These are phyloP conservation scores for Philopotamus ludificatus DNA, from an alignment of 1,140 invertebrate species.

Conservation along the genomic window DNA sequence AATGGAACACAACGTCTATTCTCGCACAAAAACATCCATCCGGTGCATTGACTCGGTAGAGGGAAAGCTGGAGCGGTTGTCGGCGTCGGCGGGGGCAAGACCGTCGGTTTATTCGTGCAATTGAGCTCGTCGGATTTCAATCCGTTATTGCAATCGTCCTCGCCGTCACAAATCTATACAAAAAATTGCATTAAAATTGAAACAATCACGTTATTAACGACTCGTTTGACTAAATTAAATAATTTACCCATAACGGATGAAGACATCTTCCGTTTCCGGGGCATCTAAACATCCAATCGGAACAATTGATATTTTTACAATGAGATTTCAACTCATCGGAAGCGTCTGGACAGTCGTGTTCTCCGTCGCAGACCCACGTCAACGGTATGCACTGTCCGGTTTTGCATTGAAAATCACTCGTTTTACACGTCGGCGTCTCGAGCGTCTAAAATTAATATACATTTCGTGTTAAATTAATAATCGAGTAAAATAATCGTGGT, in stretches of 20 bases:
- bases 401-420: conserved; percentile 55
- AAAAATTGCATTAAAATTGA: not conserved
- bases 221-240: not conserved
- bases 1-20: conserved; percentile 79
- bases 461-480: not conserved
- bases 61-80: conserved; percentile 43
- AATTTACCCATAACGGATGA: conserved; percentile 50
- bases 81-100: conserved; percentile 44
- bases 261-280: conserved; percentile 62
- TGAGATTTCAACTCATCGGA: conserved; percentile 65
- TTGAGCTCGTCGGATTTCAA: conserved; percentile 71
- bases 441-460: conserved; percentile 8
- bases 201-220: not conserved
- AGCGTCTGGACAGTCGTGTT: conserved; percentile 68
- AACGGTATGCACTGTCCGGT: conserved; percentile 68
- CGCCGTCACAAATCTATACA: conserved; percentile 67
- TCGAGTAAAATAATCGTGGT: no score
- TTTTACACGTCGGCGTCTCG: conserved; percentile 25
- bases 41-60: conserved; percentile 60
- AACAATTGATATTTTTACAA: conserved; percentile 51
- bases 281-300: conserved; percentile 56
- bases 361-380: conserved; percentile 72
- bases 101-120: conserved; percentile 56
- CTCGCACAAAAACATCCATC: conserved; percentile 74
- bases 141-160: conserved; percentile 64